Base-by-base conservation (phyloP, 2,888 invertebrate species). In the Eretmocerus hayati region DNA sequence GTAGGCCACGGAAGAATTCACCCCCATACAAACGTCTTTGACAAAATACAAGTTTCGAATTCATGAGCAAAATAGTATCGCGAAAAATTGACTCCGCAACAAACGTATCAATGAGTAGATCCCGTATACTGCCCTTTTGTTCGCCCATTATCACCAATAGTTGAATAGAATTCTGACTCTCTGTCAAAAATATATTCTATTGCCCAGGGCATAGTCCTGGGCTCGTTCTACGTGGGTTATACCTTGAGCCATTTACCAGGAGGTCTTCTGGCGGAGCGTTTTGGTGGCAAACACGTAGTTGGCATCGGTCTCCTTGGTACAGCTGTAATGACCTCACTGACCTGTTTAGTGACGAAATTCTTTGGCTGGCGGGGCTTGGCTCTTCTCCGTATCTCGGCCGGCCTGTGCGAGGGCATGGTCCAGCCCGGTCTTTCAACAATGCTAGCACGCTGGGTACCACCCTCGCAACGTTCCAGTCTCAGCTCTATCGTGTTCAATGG, bases 221-320 rank as follows among this genome's bases (percentile, higher is more conserved):
- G 87, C 43, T 81, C 88, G 0, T 91, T 91, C 70, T 91, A 87
- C 73, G 89, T 87, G 76, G 90, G 90, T 1, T 90, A 90, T 71
- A 81, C 90, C 1, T 49, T 87, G 0, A 88, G 89, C 0, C 90
- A 90, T 63, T 67, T 91, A 21, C 90, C 90, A 1, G 90, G 90
- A 37, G 90, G 90, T 49, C 74, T 85, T 38, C 63, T 90, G 30
- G 85, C 90, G 0, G 88, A 88, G 60, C 79, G 79, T 57, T 87
- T 87, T 56, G 92, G 92, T 22, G 91, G 90, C n/a, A 91, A 91
- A 68, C 85, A 88, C 72, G 81, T 88, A 0, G 75, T 90, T 22
- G 87, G 87, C 0, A 73, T 88, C 43, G 91, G 91, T 38, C 84
- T 92, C 15, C 72, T 91, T 1, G 83, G 83, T 9, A 90, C 91